Base-by-base conservation (phyloP, 2,113 vertebrate species). In the Oryzias javanicus region DNA sequence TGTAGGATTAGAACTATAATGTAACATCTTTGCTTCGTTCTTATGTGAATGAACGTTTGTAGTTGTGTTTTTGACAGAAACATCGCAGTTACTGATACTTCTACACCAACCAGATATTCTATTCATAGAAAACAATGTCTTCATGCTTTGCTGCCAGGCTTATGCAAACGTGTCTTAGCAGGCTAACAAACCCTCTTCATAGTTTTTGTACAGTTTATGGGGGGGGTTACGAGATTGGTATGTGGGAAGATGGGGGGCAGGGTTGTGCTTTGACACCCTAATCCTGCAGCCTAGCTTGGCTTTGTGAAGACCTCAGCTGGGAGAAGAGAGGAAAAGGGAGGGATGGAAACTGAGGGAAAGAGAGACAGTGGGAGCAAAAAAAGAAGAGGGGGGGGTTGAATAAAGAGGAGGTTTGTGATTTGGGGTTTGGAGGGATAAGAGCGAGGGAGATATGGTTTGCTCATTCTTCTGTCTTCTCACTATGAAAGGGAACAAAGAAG, bases 241-340 rank as follows among this genome's bases (percentile, higher is more conserved):
- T 76, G 85, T 80, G 52, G 59, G 64, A 66, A 58, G 74, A 74
- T 71, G 61, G 81, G 77, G 79, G 79, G 74, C 72, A 70, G 83
- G 74, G 78, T 67, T 74, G 73, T 80, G 80, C 83, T 82, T 86
- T 84, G 84, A 88, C 84, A 84, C 77, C 79, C 75, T 90, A 84
- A 89, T 89, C 88, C 81, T 62, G 53, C 48, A 84, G 80, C 66
- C 76, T 70, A 62, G 73, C 59, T 60, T 49, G 74, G 74, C 82
- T 88, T 87, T 90, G 83, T 70, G 56, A 53, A 78, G 78, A 81
- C 70, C 74, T 85, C 64, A 60, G 70, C 60, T 68, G 68, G 65
- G 65, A 85, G 72, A 78, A 68, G 72, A 64, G 49, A 55, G 64
- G 67, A 70, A 60, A 74, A 70, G 69, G 45, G 74, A 78, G 61